Conservation (phyloP, 2,113 vertebrate genomes). For the Hucho hucho region DNA sequence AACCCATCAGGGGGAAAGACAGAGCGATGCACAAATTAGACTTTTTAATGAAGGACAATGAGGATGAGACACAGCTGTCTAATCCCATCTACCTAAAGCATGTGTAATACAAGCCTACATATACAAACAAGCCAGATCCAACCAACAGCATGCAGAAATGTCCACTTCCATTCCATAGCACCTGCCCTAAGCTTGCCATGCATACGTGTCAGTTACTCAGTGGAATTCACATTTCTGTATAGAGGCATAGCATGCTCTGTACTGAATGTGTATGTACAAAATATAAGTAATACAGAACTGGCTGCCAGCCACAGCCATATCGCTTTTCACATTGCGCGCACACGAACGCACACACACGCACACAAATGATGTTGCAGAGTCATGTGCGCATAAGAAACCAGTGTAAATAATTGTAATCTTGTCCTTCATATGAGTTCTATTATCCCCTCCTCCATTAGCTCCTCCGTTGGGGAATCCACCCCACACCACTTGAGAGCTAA, state of each 20-base stretch:
- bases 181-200: no score
- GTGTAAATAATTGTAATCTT: conserved; percentile 51
- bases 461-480: conserved; percentile 20
- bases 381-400: conserved; percentile 47
- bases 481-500: conserved; percentile 6
- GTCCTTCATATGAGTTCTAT: conserved; percentile 44
- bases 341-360: no score
- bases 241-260: no score
- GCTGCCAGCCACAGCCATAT: conserved; percentile 1
- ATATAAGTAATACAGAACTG: conserved; percentile 14
- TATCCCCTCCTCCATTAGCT: conserved; percentile 25
- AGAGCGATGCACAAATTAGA: conserved; percentile 70
- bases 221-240: no score
- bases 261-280: conserved; percentile 2
- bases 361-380: conserved; percentile 45
- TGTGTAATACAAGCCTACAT: conserved; percentile 11
- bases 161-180: no score
- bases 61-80: conserved; percentile 66
- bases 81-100: conserved; percentile 65
- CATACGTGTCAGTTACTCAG: no score
- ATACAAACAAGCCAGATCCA: conserved; percentile 44
- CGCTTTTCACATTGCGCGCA: not conserved
- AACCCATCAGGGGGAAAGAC: conserved; percentile 58
- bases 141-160: no score
- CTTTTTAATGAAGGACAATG: conserved; percentile 72